Evolutionary conservation across 2,113 vertebrate genomes (phyloP).

Genomic region (Verasper variegatus): DNA sequence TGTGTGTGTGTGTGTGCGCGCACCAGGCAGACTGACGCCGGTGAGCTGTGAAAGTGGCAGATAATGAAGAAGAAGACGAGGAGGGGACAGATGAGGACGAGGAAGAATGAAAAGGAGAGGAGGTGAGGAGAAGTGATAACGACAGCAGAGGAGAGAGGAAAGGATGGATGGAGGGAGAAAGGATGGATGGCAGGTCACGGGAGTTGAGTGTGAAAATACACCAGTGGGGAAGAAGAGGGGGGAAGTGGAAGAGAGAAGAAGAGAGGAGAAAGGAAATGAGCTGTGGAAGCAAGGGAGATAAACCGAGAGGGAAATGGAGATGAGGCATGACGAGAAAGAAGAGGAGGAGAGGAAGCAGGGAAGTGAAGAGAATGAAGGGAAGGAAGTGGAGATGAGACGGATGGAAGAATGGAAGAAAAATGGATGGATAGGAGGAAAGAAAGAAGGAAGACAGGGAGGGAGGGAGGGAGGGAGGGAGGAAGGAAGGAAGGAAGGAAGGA

Average conservation of each 20-base stretch:
- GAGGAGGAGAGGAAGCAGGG: not conserved
- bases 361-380: too few species aligned
- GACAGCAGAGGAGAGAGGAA: not conserved
- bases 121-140: not conserved
- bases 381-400: not conserved
- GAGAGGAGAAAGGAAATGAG: not conserved
- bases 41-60: slow-evolving; percentile 50
- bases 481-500: not conserved
- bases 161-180: not conserved
- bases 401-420: not conserved
- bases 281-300: not conserved
- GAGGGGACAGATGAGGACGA: not conserved
- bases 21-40: not conserved
- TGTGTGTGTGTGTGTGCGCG: not conserved
- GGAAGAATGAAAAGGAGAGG: not conserved
- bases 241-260: not conserved
- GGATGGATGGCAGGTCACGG: not conserved
- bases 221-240: too few species aligned
- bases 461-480: not conserved
- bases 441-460: too few species aligned
- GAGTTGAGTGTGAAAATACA: too few species aligned
- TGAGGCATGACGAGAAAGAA: not conserved
- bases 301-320: not conserved
- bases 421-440: not conserved
- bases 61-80: slow-evolving; percentile 31